phyloP scores from a whole-genome alignment of 2,797 vertebrate species.

The Hozukius guyotensis region DNA sequence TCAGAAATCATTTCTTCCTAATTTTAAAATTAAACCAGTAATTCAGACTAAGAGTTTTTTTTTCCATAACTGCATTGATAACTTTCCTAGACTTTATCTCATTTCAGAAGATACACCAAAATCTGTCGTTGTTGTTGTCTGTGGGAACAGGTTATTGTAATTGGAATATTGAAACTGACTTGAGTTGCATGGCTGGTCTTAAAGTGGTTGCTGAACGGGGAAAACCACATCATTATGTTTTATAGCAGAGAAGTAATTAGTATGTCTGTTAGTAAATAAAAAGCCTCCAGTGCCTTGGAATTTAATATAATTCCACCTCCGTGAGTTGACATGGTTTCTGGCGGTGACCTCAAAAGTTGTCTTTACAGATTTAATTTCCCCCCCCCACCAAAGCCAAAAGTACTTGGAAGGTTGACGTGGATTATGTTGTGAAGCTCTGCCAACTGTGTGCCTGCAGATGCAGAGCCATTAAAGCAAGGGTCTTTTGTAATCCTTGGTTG shows the following conservation, averaged over 20 bases:
- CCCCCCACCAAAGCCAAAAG: conserved; percentile 35
- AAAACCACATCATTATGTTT: conserved; percentile 7
- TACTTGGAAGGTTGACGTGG: conserved; percentile 21
- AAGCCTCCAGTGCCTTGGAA: conserved; percentile 21
- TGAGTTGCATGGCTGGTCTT: neutral
- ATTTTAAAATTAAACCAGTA: neutral
- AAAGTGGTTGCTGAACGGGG: conserved; percentile 5
- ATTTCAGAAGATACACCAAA: neutral
- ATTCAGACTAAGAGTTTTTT: neutral
- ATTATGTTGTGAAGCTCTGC: conserved; percentile 41
- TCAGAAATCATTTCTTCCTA: neutral
- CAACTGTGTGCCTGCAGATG: conserved; percentile 44
- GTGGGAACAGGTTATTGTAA: neutral
- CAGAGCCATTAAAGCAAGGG: conserved; percentile 21
- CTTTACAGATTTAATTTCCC: conserved; percentile 37
- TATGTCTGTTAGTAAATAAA: conserved; percentile 28
- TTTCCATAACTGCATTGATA: neutral
- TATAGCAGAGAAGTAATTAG: conserved; percentile 1
- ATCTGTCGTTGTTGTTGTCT: neutral
- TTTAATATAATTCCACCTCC: conserved; percentile 38
- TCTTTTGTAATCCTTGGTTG: conserved; percentile 32
- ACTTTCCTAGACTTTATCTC: neutral
- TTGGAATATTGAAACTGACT: neutral
- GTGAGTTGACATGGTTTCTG: conserved; percentile 42
- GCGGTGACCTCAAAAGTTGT: conserved; percentile 31